These are phyloP conservation scores for Macrotis lagotis DNA, from an alignment of 2,113 vertebrate genomes.

Conservation along the genomic window DNA sequence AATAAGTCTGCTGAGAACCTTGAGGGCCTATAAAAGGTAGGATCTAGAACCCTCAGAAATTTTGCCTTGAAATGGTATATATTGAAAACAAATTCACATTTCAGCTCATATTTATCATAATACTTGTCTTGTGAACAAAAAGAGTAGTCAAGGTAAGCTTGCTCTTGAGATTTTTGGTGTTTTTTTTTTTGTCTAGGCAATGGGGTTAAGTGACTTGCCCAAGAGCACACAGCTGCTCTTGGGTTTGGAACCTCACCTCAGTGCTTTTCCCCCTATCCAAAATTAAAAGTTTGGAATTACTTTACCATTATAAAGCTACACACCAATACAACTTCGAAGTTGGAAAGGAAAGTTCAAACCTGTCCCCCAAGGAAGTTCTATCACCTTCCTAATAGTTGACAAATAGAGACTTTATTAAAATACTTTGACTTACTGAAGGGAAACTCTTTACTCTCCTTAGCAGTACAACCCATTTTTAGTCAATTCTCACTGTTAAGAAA, in stretches of 20 bases:
- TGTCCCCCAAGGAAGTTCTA: not conserved
- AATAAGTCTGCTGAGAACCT: constrained; percentile 74
- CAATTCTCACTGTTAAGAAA: constrained; percentile 10
- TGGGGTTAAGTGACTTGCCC: too few relatives aligned
- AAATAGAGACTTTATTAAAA: not conserved
- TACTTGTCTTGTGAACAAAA: constrained; percentile 39
- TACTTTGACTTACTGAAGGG: constrained; percentile 19
- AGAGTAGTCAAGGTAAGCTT: constrained; percentile 47
- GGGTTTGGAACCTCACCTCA: not conserved
- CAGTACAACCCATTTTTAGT: constrained; percentile 42
- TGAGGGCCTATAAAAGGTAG: constrained; percentile 64
- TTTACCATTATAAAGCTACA: not conserved
- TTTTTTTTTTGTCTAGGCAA: too few relatives aligned
- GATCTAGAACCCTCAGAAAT: constrained; percentile 55
- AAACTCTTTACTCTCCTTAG: constrained; percentile 18
- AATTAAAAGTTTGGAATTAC: constrained; percentile 49
- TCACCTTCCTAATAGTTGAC: constrained; percentile 2
- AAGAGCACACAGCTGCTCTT: too few relatives aligned
- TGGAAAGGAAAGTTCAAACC: constrained; percentile 36
- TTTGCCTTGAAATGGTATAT: constrained; percentile 59
- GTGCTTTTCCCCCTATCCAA: not conserved
- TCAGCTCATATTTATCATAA: constrained; percentile 51
- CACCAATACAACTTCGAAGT: not conserved
- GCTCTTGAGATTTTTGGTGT: too few relatives aligned
- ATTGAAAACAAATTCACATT: constrained; percentile 66